Base-by-base conservation (phyloP, 2,888 invertebrate genomes). In the Chloroclystis v-ata region DNA sequence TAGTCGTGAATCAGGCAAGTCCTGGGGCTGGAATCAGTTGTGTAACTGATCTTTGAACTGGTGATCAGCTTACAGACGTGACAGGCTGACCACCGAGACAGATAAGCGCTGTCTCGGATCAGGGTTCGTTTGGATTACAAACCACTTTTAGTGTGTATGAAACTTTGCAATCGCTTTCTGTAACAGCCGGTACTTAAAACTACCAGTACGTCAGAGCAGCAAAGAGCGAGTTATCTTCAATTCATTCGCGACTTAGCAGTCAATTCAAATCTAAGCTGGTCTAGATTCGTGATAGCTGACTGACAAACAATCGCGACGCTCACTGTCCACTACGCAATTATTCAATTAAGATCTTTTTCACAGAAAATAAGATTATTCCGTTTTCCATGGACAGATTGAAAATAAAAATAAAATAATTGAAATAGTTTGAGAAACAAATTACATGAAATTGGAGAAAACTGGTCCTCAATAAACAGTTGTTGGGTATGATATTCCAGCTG, bases 371-470 rank as follows among this genome's bases (percentile, higher is more conserved):
- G 39, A 26, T 10, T 10, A 35, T 13, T 29, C 11, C n/a, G 25
- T 8, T 42, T 39, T 28, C 20, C 5, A 20, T 20, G 20, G 20
- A 20, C 2, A 20, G 5, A 20, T 20, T 5, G 2, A 20, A 4
- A 20, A 20, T 20, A 4, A 20, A 4, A 20, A 4, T 20, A 5
- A 5, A 20, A 20, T 20, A 4, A 41, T 47, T 37, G 41, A 47
- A 37, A 43, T 41, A 28, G 40, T 41, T 44, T 38, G 32, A 11
- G 48, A 51, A 43, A 28, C 28, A 28, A n/a, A 39, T n/a, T n/a
- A 53, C 52, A 53, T 37, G 49, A 48, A 51, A 54, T 47, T 43
- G 50, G 52, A 52, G 54, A n/a, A n/a, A n/a, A n/a, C n/a, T 52
- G 49, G 28, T 20, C 33, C 8, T 8, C 26, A 26, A 26, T 26